These are phyloP conservation scores for Addax nasomaculatus DNA, from an alignment of 2,113 vertebrate genomes.

Conservation along the genomic window DNA sequence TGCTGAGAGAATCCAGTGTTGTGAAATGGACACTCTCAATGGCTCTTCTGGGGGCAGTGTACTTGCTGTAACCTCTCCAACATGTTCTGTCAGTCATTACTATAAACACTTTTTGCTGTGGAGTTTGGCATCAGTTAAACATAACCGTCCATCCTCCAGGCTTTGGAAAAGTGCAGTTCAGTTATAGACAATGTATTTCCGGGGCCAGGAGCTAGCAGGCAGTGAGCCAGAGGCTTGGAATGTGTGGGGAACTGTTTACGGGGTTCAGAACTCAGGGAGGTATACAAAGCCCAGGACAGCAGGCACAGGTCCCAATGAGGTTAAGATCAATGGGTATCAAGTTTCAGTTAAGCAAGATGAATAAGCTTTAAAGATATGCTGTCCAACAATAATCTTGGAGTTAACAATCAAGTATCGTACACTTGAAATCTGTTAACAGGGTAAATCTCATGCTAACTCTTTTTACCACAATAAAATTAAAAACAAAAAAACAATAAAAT, in stretches of 20 bases:
- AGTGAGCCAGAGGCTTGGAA: neutral
- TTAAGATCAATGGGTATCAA: neutral
- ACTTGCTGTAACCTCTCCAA: neutral
- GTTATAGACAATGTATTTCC: neutral
- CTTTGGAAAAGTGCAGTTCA: neutral
- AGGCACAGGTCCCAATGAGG: neutral
- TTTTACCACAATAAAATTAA: neutral
- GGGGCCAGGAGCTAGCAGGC: neutral
- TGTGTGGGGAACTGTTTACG: no score
- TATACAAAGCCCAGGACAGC: neutral
- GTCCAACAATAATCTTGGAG: no score
- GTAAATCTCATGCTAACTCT: neutral
- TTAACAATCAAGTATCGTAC: neutral
- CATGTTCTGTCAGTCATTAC: neutral
- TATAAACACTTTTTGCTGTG: neutral
- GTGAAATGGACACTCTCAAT: neutral
- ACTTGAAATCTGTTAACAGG: neutral
- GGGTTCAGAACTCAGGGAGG: neutral
- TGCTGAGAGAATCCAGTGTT: neutral
- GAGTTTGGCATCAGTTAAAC: neutral
- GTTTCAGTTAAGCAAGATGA: no score
- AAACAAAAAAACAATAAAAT: neutral
- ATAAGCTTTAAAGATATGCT: neutral
- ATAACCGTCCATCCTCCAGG: neutral
- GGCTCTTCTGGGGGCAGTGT: neutral